Percentiles rank a stretch among this genome's conserved stretches.
Conservation (phyloP, 2,888 invertebrate genomes). For the Drosophila kuntzei region DNA sequence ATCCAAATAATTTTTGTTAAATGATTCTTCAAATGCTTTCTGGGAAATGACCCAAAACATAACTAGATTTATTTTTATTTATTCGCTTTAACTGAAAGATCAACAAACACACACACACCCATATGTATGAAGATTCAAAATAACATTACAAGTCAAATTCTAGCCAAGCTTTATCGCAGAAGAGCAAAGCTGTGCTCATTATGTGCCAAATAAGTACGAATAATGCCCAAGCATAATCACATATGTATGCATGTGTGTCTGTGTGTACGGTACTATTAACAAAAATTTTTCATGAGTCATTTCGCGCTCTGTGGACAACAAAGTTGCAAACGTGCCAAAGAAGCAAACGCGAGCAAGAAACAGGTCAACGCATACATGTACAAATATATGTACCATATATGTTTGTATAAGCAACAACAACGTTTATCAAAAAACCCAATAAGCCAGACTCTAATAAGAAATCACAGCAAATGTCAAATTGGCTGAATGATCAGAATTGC, state of each 20-base stretch:
- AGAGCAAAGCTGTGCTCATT: constrained; percentile 27
- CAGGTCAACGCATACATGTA: constrained; percentile 54
- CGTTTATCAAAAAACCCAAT: constrained; percentile 3
- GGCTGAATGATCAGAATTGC: constrained; percentile 22
- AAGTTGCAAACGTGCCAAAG: constrained; percentile 48
- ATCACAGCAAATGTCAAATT: constrained; percentile 7
- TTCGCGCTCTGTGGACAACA: constrained; percentile 35
- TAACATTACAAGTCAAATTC: constrained; percentile 25
- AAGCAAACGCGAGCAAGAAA: constrained; percentile 45
- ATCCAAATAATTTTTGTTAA: too few species aligned
- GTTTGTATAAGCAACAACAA: constrained; percentile 1
- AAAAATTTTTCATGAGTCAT: constrained; percentile 63
- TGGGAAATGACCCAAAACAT: constrained; percentile 14
- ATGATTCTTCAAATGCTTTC: too few species aligned
- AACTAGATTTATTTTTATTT: constrained; percentile 35
- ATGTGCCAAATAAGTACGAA: constrained; percentile 31
- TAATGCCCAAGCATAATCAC: constrained; percentile 2
- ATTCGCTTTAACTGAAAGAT: constrained; percentile 20
- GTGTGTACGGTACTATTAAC: constrained; percentile 30
- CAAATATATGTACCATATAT: neutral
- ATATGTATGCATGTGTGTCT: constrained; percentile 14
- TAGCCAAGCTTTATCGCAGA: constrained; percentile 5
- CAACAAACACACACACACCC: neutral
- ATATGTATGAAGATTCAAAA: neutral
- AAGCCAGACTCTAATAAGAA: constrained; percentile 29